These are phyloP conservation scores for Melanotaenia maccullochi DNA, from an alignment of 2,797 vertebrate species.

Conservation along the genomic window DNA sequence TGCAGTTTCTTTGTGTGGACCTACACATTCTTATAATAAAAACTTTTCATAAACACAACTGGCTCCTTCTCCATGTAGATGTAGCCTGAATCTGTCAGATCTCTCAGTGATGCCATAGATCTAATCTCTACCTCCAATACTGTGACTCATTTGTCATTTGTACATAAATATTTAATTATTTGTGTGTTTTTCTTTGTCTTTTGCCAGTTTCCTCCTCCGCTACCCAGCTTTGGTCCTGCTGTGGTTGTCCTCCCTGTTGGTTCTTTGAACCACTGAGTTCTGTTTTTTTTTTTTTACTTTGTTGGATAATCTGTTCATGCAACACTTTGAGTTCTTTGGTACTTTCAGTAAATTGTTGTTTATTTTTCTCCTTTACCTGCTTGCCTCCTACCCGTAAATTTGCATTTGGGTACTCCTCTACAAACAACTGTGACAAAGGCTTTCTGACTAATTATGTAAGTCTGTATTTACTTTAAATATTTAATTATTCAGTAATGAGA, in stretches of 20 bases:
- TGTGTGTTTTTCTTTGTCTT: not conserved
- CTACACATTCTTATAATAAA: no score
- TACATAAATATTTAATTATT: not conserved
- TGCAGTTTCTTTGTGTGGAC: not conserved
- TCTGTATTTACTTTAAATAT: conserved; percentile 5
- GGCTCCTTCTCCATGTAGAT: no score
- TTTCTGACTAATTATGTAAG: conserved; percentile 6
- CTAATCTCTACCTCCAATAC: conserved; percentile 12
- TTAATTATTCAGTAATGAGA: conserved; percentile 4
- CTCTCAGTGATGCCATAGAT: conserved; percentile 1
- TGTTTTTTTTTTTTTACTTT: not conserved
- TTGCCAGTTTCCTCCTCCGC: not conserved
- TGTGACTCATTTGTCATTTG: not conserved
- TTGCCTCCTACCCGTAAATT: not conserved
- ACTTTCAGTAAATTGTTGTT: not conserved
- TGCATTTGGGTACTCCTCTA: not conserved
- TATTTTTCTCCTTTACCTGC: not conserved
- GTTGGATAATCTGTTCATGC: not conserved
- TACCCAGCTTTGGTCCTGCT: not conserved
- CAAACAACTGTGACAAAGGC: conserved; percentile 9
- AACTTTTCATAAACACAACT: conserved; percentile 14
- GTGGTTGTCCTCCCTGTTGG: not conserved
- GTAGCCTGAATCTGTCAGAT: no score
- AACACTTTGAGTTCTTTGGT: not conserved
- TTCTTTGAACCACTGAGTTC: not conserved